Evolutionary conservation across 2,113 vertebrate species (phyloP), one percentile per base, ranked within the genome.

Genomic region (Tupaia tana): DNA sequence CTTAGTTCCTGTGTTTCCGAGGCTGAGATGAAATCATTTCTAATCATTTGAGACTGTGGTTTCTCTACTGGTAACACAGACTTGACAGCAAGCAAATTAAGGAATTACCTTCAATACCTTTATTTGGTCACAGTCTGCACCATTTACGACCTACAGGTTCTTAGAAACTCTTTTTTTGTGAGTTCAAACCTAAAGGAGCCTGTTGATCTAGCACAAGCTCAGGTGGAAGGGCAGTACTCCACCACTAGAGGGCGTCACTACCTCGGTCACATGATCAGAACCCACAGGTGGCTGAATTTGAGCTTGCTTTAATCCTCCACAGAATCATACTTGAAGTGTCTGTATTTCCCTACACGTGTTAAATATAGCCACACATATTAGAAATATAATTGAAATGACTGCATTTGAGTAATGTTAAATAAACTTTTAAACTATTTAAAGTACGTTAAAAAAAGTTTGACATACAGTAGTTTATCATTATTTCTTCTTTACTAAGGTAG

Each of bases 221-320:
- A 87, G 78, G 63, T 59, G n/a, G 61, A 90, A 74, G 43, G 84
- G 70, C 86, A 83, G 29, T 27, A 22, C 58, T 96, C 56, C 1
- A 85, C 95, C 97, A 94, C 94, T 85, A 97, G 97, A 84, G 95
- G 96, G 95, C 89, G 67, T 4, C 64, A 43, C 89, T 69, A 31
- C 69, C 69, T 58, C 74, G 78, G 91, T 97, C 96, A 96, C 95
- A 92, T 97, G 95, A 92, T 96, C 73, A 12, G 64, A 96, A 90
- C 59, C 83, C 79, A 29, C 58, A 64, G 31, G 25, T 83, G 58
- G 43, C 11, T 16, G 56, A 66, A 43, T 84, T 83, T 79, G 66
- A 93, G 54, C 10, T 25, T 59, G 27, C 6, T 77, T 86, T 1
- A 15, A 3, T 31, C 74, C 31, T 86, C 31, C 3, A 18, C 52